Conservation (phyloP, 2,888 invertebrate species). For the Drosophila longiperda region DNA sequence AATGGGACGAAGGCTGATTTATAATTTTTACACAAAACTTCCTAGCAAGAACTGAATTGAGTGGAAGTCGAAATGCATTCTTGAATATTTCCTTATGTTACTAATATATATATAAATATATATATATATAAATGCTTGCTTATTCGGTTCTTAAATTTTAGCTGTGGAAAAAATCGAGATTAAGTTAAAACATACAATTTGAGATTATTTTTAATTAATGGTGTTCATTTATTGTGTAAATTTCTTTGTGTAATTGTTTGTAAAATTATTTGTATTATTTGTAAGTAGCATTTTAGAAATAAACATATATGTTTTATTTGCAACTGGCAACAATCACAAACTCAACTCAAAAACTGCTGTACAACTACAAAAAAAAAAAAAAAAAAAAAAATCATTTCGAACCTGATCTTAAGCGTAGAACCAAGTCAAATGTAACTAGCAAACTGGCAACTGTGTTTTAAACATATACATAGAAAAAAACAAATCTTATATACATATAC, state of each 20-base stretch:
- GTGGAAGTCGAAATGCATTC: slow-evolving; percentile 10
- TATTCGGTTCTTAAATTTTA: slow-evolving; percentile 48
- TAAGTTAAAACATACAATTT: slow-evolving; percentile 37
- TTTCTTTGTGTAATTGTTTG: slow-evolving; percentile 18
- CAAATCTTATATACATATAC: slow-evolving; percentile 56
- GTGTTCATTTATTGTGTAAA: slow-evolving; percentile 30
- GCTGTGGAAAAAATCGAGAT: slow-evolving; percentile 39
- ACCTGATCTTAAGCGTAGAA: slow-evolving; percentile 80
- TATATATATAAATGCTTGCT: slow-evolving; percentile 17
- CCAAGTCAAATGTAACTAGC: slow-evolving; percentile 79
- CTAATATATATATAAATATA: neutral
- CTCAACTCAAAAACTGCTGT: slow-evolving; percentile 60
- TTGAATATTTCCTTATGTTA: slow-evolving; percentile 12
- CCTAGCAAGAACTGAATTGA: slow-evolving; percentile 60
- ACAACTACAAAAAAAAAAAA: slow-evolving; percentile 46
- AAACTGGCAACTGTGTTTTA: slow-evolving; percentile 66
- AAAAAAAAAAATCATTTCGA: slow-evolving; percentile 66
- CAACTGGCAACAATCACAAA: slow-evolving; percentile 78
- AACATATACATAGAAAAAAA: slow-evolving; percentile 60
- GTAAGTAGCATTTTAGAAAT: slow-evolving; percentile 36
- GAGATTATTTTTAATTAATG: slow-evolving; percentile 62
- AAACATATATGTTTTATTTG: slow-evolving; percentile 39
- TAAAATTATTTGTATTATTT: slow-evolving; percentile 30
- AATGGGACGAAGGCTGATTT: slow-evolving; percentile 81
- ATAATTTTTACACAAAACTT: slow-evolving; percentile 57